A percentile compares a stretch with the other conserved stretches of the same genome.
Conservation (phyloP, 2,888 invertebrate species). For the Cactoblastis cactorum region DNA sequence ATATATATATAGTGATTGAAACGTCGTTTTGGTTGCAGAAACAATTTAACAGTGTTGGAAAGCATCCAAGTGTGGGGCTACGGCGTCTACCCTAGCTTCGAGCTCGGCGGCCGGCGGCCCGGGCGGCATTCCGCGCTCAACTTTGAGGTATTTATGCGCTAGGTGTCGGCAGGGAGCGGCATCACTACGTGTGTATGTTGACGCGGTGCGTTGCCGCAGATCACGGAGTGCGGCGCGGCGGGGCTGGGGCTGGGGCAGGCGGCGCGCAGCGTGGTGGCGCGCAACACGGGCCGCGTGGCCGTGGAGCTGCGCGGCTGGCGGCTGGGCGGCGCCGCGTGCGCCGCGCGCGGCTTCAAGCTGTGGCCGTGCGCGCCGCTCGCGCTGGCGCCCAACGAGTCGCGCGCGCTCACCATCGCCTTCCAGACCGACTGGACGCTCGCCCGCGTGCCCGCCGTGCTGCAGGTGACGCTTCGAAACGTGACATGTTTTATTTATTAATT, state of each 20-base stretch:
- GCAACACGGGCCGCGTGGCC: constrained; percentile 95
- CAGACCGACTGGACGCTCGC: constrained; percentile 55
- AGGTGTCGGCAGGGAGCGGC: too few relatives aligned
- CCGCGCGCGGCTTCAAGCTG: constrained; percentile 57
- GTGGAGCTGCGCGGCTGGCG: constrained; percentile 81
- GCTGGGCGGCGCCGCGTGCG: constrained; percentile 48
- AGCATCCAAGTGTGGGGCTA: constrained; percentile 89
- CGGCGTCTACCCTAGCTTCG: constrained; percentile 92
- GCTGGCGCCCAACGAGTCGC: constrained; percentile 54
- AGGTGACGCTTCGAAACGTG: too few relatives aligned
- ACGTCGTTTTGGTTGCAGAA: too few relatives aligned
- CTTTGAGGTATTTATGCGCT: too few relatives aligned
- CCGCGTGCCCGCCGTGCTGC: constrained; percentile 37
- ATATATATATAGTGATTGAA: too few relatives aligned
- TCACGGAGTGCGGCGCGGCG: constrained; percentile 81
- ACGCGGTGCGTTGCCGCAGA: constrained; percentile 23
- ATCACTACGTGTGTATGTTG: too few relatives aligned
- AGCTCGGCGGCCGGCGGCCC: constrained; percentile 92
- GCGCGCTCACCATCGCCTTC: constrained; percentile 48
- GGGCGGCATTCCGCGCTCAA: constrained; percentile 86
- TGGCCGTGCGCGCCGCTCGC: constrained; percentile 50
- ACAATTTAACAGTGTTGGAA: constrained; percentile 96
- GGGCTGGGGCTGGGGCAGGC: constrained; percentile 68
- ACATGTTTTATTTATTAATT: too few relatives aligned
- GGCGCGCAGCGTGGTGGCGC: constrained; percentile 63